Conservation (phyloP, 2,113 vertebrate genomes). For the Stomatorhinus ivindoensis region DNA sequence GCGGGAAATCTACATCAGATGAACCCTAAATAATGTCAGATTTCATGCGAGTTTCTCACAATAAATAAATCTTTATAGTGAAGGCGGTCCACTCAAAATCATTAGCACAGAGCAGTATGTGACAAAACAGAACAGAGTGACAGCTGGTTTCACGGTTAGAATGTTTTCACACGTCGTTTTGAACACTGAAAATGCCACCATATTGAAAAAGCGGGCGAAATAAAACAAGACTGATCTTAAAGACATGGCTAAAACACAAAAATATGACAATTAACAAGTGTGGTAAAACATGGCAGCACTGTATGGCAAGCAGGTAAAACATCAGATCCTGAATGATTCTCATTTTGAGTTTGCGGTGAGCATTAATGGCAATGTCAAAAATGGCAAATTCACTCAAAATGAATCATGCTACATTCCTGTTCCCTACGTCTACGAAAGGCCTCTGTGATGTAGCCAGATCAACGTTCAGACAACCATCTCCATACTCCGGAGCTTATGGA, state of each 20-base stretch:
- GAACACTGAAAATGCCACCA: background rate
- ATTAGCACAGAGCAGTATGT: background rate
- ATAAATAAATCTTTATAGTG: background rate
- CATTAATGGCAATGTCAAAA: background rate
- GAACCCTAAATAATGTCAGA: background rate
- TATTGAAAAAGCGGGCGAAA: background rate
- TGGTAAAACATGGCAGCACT: background rate
- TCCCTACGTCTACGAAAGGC: background rate
- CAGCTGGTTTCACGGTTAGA: background rate
- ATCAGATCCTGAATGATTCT: background rate
- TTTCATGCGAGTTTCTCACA: background rate
- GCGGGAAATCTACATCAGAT: background rate
- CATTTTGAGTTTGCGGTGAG: background rate
- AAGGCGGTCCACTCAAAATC: background rate
- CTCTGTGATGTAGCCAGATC: background rate
- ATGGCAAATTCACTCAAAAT: background rate
- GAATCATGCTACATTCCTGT: background rate
- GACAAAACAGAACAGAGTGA: background rate
- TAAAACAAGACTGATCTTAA: background rate
- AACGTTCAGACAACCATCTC: background rate
- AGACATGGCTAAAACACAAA: background rate
- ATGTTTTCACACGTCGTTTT: background rate
- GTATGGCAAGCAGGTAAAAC: background rate
- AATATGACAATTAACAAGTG: background rate
- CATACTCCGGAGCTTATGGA: background rate